phyloP scores from a whole-genome alignment of 2,113 vertebrate species.

The Orthonyx spaldingii region DNA sequence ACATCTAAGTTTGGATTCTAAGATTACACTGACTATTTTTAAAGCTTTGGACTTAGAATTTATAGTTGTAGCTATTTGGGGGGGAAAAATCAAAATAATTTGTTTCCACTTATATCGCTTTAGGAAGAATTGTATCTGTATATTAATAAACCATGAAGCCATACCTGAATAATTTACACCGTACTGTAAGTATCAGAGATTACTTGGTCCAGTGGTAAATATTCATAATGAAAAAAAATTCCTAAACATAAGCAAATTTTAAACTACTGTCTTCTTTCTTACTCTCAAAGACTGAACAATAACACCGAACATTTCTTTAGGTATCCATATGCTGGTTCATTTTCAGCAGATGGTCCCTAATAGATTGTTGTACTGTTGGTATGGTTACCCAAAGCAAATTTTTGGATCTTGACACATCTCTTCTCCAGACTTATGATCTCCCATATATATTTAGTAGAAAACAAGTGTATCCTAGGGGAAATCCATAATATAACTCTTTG shows the following conservation, averaged over 20 bases:
- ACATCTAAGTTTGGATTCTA: not conserved
- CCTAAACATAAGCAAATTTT: not conserved
- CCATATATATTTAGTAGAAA: not conserved
- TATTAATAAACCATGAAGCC: conserved; percentile 6
- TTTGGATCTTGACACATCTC: not conserved
- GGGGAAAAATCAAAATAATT: not conserved
- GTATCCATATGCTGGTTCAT: conserved; percentile 40
- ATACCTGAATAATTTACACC: conserved; percentile 12
- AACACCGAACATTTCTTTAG: not conserved
- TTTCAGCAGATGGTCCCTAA: conserved; percentile 56
- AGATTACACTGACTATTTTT: not conserved
- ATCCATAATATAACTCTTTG: not conserved
- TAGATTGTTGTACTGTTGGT: conserved; percentile 19
- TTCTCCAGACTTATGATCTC: not conserved
- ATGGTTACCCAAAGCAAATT: conserved; percentile 41
- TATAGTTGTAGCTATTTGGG: not conserved
- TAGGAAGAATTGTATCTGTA: not conserved
- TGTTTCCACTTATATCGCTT: not conserved
- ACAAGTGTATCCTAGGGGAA: not conserved
- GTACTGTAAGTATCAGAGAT: not conserved
- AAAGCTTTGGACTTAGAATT: not conserved
- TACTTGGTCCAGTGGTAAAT: not conserved
- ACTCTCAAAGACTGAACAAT: not conserved
- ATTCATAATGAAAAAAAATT: not conserved
- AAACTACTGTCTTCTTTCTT: not conserved